These are phyloP conservation scores for Napeogenes sylphis DNA, from an alignment of 2,888 invertebrate genomes.

Conservation along the genomic window DNA sequence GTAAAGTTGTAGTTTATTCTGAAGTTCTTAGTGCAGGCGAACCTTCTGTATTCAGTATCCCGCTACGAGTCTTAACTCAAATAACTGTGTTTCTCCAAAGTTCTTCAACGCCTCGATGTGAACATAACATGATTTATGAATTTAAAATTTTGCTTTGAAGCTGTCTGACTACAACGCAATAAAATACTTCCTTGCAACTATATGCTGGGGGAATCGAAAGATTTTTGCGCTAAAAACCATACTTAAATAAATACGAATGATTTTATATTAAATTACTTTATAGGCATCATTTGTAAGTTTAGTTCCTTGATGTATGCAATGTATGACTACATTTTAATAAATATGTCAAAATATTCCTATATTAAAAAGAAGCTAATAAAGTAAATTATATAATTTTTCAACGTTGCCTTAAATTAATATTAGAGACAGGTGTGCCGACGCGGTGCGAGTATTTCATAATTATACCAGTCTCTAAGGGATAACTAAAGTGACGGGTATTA, in stretches of 20 bases:
- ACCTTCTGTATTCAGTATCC: constrained; percentile 26
- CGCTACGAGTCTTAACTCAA: constrained; percentile 31
- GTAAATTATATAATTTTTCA: constrained; percentile 33
- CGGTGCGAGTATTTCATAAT: constrained; percentile 39
- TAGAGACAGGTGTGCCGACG: constrained; percentile 36
- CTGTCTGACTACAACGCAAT: constrained; percentile 29
- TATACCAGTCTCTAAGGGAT: constrained; percentile 33
- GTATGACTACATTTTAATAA: not conserved
- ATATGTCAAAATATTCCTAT: constrained; percentile 6
- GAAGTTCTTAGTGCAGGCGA: constrained; percentile 20
- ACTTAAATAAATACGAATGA: not conserved
- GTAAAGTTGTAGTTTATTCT: constrained; percentile 10
- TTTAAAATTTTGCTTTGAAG: constrained; percentile 31
- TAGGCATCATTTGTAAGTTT: constrained; percentile 6
- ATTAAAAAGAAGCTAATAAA: constrained; percentile 29
- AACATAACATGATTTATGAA: constrained; percentile 33
- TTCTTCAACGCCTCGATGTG: constrained; percentile 31
- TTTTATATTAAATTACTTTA: constrained; percentile 9
- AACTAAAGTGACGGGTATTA: constrained; percentile 35
- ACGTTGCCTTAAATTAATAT: constrained; percentile 37
- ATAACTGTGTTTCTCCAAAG: constrained; percentile 33
- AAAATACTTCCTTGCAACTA: constrained; percentile 26
- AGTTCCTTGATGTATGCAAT: not conserved
- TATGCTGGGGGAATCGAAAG: constrained; percentile 14
- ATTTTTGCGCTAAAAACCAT: constrained; percentile 6